phyloP scores from a whole-genome alignment of 2,113 vertebrate species.

The Peromyscus californicus region DNA sequence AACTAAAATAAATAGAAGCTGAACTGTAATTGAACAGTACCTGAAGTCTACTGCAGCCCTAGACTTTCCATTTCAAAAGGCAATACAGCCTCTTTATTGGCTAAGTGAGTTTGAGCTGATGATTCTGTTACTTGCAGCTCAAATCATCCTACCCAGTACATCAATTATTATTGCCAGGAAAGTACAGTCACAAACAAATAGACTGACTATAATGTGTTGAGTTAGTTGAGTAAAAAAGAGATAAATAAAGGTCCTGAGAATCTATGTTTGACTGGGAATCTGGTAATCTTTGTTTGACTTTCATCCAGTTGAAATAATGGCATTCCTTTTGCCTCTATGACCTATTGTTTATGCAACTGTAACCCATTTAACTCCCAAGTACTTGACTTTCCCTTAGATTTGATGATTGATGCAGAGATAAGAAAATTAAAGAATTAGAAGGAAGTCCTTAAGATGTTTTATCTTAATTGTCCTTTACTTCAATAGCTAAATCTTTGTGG shows the following conservation, averaged over 20 bases:
- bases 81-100: neutral
- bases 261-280: neutral
- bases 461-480: neutral
- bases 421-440: neutral
- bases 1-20: neutral
- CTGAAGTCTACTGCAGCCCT: neutral
- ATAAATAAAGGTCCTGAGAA: neutral
- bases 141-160: neutral
- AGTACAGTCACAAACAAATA: neutral
- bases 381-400: neutral
- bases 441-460: neutral
- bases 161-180: neutral
- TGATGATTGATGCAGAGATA: neutral
- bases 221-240: neutral
- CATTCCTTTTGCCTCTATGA: neutral
- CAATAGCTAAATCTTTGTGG: neutral
- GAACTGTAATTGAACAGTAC: neutral
- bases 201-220: neutral
- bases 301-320: neutral
- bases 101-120: neutral
- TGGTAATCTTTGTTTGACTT: neutral
- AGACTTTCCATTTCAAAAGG: neutral
- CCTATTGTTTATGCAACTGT: neutral
- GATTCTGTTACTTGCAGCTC: slow-evolving; percentile 31
- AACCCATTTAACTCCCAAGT: neutral